Evolutionary conservation across 2,797 vertebrate species (phyloP).

Genomic region (Sebastes dallii): DNA sequence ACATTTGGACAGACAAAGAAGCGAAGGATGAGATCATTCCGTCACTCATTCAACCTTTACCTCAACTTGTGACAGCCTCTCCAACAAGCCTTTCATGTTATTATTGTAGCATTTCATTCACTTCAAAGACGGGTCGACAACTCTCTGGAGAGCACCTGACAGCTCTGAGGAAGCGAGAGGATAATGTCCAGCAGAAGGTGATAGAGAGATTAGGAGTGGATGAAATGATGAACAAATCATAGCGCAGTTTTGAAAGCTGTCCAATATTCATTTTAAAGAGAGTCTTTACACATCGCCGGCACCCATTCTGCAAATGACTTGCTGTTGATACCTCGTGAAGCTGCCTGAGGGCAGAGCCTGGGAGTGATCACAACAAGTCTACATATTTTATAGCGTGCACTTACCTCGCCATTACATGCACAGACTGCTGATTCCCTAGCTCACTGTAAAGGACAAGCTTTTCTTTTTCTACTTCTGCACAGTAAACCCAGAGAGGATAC

Average conservation of each 20-base stretch:
- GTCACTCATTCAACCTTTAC: background rate
- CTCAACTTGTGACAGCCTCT: background rate
- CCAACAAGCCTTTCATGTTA: slow-evolving; percentile 15
- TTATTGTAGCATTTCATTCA: slow-evolving; percentile 12
- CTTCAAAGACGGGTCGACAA: slow-evolving; percentile 23
- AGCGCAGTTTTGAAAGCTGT: slow-evolving; percentile 3
- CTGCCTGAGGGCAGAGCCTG: slow-evolving; percentile 23
- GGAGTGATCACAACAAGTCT: slow-evolving; percentile 32
- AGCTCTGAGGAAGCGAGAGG: background rate
- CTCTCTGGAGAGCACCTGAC: background rate
- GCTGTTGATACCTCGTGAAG: slow-evolving; percentile 16
- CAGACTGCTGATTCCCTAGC: slow-evolving; percentile 29
- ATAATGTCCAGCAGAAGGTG: background rate
- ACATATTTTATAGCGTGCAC: slow-evolving; percentile 33
- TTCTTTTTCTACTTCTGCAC: background rate
- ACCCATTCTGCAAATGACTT: slow-evolving; percentile 8
- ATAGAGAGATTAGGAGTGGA: slow-evolving; percentile 4
- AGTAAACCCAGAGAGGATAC: slow-evolving; percentile 9
- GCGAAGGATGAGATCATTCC: slow-evolving; percentile 10
- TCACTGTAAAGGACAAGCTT: background rate
- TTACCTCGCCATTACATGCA: slow-evolving; percentile 35
- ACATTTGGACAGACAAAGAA: background rate
- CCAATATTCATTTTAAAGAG: slow-evolving; percentile 9
- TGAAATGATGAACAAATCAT: slow-evolving; percentile 29
- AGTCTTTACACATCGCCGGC: background rate